Evolutionary conservation across 2,113 vertebrate species (phyloP), one percentile per base, ranked within the genome.

Genomic region (Erinaceus europaeus): DNA sequence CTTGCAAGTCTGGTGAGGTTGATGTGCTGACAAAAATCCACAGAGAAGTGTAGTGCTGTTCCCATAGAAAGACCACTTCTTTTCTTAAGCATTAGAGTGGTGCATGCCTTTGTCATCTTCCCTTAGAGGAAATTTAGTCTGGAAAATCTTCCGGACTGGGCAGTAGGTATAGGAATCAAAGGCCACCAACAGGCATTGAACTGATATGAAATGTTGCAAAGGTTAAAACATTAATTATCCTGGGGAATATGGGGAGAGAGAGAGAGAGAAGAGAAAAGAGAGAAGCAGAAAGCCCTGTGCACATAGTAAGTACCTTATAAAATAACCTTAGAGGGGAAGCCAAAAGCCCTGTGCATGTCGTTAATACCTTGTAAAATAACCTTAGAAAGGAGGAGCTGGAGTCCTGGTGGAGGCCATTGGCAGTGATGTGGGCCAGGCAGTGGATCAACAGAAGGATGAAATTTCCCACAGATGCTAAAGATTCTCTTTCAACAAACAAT

Each of bases 361-460:
- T 46, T 78, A 88, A 50, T 96, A 99, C 99, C 98, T 98, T 97
- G 84, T 98, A 97, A 94, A 98, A 98, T 32, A 97, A 88, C 48
- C 96, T 96, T 73, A 96, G 97, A 86, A 98, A 99, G 42, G 90
- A 65, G 5, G 98, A 97, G 48, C 32, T 96, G 84, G 92, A 91
- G 89, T 98, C 97, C 0, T 95, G 94, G 79, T 38, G 77, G 92
- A 98, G 91, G 77, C 98, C 95, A 2, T 95, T 86, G 0, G 96
- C 82, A 40, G 95, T 14, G 34, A 98, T 72, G 13, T 98, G 98
- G 85, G 98, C 98, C 71, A 97, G 78, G 89, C 98, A 98, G 93
- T 98, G 98, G 8, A 98, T 96, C 1, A 99, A 95, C 55, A 99
- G 91, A 59, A 99, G 97, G 50, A 98, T 93, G 72, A 99, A 98